These are phyloP conservation scores for Leucophora obtusa DNA, from an alignment of 2,888 invertebrate genomes.

Conservation along the genomic window DNA sequence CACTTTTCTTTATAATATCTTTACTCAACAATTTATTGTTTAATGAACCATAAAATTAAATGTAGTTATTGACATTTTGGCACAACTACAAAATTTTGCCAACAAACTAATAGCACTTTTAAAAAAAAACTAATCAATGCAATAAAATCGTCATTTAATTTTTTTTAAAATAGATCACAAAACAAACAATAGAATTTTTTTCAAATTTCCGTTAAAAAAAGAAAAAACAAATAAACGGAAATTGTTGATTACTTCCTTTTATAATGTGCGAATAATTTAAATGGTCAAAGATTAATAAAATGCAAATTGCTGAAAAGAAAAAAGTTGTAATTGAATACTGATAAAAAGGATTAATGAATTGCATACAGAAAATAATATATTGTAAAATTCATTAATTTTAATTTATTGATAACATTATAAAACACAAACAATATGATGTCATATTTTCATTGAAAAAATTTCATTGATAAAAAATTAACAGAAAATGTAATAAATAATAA, in stretches of 20 bases:
- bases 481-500: not conserved
- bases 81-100: slow-evolving; percentile 10
- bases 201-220: not conserved
- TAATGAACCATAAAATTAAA: slow-evolving; percentile 59
- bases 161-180: not conserved
- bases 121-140: not conserved
- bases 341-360: not conserved
- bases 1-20: slow-evolving; percentile 15
- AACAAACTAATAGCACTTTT: not conserved
- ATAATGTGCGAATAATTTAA: not conserved
- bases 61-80: slow-evolving; percentile 37
- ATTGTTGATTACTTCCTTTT: not conserved
- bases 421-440: not conserved
- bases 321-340: not conserved
- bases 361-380: not conserved
- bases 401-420: not conserved
- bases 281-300: not conserved
- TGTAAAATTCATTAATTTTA: not conserved
- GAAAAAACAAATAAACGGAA: not conserved
- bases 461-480: not conserved
- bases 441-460: not conserved
- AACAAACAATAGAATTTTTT: not conserved
- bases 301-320: not conserved
- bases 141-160: not conserved
- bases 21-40: slow-evolving; percentile 48